These are phyloP conservation scores for Syngnathus floridae DNA, from an alignment of 2,113 vertebrate species.

Conservation along the genomic window DNA sequence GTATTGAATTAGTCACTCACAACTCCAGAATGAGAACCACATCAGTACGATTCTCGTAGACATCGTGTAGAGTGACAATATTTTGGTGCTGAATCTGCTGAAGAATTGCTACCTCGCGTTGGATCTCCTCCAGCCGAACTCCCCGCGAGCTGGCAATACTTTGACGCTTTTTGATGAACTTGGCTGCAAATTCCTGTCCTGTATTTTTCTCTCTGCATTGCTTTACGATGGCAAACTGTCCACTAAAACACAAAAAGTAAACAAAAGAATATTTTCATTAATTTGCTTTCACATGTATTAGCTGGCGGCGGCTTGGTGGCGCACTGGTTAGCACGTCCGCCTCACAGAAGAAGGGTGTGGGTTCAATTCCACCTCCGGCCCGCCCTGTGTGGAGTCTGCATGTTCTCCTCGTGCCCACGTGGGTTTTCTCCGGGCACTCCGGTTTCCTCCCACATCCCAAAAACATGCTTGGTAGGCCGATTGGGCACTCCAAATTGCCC, in stretches of 20 bases:
- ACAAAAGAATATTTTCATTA: neutral
- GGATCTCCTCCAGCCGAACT: constrained; percentile 84
- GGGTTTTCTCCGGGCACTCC: no score
- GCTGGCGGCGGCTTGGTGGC: neutral
- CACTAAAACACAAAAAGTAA: constrained; percentile 62
- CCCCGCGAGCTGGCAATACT: constrained; percentile 84
- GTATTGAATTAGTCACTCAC: constrained; percentile 70
- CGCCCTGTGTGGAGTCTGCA: no score
- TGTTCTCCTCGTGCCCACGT: no score
- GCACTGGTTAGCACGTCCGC: no score
- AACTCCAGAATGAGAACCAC: constrained; percentile 95
- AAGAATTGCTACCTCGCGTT: constrained; percentile 89
- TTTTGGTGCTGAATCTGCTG: constrained; percentile 83
- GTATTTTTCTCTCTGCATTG: constrained; percentile 81
- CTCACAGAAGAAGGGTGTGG: no score
- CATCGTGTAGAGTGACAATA: constrained; percentile 85
- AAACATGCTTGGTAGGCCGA: no score
- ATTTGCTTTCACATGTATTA: neutral
- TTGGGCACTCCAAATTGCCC: no score
- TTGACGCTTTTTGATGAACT: constrained; percentile 96
- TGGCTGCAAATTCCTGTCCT: constrained; percentile 80
- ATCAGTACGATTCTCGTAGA: constrained; percentile 92
- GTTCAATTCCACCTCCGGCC: no score
- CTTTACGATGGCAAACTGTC: constrained; percentile 96
- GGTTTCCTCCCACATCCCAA: no score